A percentile compares a stretch with the other conserved stretches of the same genome.
Evolutionary conservation across 2,113 vertebrate species (phyloP).

Genomic region (Psilopsiagon aurifrons): DNA sequence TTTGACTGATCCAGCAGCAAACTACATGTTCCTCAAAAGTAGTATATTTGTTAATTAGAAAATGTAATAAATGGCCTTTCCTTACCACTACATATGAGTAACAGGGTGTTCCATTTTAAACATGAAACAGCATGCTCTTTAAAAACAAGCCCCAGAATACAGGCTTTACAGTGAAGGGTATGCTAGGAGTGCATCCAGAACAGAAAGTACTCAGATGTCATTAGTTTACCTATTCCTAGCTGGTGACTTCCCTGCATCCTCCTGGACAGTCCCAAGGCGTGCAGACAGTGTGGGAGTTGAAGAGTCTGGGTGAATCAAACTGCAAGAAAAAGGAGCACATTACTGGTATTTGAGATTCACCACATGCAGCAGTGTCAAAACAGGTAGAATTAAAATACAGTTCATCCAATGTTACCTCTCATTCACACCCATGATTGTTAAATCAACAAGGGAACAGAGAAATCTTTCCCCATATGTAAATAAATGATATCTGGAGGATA

Average conservation of each 20-base stretch:
- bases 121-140: not conserved
- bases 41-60: not conserved
- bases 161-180: not conserved
- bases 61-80: not conserved
- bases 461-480: not conserved
- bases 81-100: not conserved
- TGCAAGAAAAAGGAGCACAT: conserved; percentile 57
- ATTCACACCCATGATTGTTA: not conserved
- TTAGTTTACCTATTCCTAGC: conserved; percentile 87
- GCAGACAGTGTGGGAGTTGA: conserved; percentile 82
- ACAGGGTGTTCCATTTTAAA: not conserved
- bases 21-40: not conserved
- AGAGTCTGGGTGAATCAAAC: conserved; percentile 92
- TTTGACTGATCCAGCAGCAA: not conserved
- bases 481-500: not conserved
- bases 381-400: not conserved
- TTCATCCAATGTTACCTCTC: not conserved
- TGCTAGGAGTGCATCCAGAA: not conserved
- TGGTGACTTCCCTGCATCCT: conserved; percentile 93
- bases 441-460: not conserved
- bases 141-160: not conserved
- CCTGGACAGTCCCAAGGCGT: conserved; percentile 87
- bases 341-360: not conserved
- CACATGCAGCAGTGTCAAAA: not conserved
- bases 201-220: not conserved